These are phyloP conservation scores for Ptychobarbus kaznakovi DNA, from an alignment of 2,797 vertebrate species.

Conservation along the genomic window DNA sequence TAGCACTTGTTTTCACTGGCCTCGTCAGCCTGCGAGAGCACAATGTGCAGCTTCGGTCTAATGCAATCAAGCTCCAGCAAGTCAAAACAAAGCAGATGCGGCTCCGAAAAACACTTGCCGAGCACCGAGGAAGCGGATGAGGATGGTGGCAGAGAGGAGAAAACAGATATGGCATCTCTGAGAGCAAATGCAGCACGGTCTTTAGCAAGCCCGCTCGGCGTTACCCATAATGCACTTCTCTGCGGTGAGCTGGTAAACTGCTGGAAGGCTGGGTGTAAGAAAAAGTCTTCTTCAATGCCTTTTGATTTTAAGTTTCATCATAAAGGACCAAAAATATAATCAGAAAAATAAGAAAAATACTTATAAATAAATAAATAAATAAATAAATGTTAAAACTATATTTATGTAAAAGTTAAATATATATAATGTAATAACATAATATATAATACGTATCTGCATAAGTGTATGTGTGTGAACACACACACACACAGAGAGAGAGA, in stretches of 20 bases:
- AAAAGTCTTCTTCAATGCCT: background rate
- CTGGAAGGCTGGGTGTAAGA: background rate
- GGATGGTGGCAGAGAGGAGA: background rate
- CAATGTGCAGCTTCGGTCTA: constrained; percentile 71
- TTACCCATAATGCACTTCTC: constrained; percentile 57
- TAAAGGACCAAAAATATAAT: background rate
- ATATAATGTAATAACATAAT: too few species aligned
- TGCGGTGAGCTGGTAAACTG: constrained; percentile 23
- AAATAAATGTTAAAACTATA: background rate
- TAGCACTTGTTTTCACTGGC: constrained; percentile 71
- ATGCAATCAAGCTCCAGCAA: constrained; percentile 75
- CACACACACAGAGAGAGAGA: too few species aligned
- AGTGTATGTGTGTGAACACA: too few species aligned
- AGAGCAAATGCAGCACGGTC: constrained; percentile 48
- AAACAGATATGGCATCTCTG: constrained; percentile 51
- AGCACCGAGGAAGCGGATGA: constrained; percentile 39
- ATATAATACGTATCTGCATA: too few species aligned
- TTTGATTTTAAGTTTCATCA: background rate
- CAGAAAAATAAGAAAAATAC: too few species aligned
- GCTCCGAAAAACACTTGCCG: constrained; percentile 62
- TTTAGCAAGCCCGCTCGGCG: constrained; percentile 52
- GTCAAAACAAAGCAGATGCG: constrained; percentile 77
- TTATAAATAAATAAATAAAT: background rate
- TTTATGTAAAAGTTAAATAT: background rate
- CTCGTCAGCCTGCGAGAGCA: constrained; percentile 66